Conservation (phyloP, 2,113 vertebrate genomes). For the Erpornis zantholeuca region DNA sequence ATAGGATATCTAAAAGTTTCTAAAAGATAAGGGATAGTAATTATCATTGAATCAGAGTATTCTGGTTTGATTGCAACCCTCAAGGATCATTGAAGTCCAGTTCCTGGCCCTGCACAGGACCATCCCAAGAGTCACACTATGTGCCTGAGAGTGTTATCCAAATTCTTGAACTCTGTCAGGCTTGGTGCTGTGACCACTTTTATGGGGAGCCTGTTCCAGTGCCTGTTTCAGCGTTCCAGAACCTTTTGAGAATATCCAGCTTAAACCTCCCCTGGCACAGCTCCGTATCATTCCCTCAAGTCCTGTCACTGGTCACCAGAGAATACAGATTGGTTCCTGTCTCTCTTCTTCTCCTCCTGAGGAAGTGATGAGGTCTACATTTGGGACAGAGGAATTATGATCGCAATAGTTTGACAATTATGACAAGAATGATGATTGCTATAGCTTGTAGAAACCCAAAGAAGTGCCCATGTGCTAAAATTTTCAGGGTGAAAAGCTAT, state of each 20-base stretch:
- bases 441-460: background rate
- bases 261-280: background rate
- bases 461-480: background rate
- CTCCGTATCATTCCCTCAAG: background rate
- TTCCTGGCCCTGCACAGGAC: background rate
- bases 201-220: background rate
- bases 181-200: background rate
- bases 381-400: background rate
- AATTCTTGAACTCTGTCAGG: background rate
- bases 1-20: background rate
- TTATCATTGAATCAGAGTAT: background rate
- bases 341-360: background rate
- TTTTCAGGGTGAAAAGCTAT: background rate
- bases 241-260: background rate
- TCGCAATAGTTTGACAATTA: background rate
- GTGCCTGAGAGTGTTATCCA: background rate
- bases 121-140: background rate
- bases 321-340: background rate
- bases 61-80: background rate
- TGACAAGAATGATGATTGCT: background rate
- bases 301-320: background rate
- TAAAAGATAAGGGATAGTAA: background rate
- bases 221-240: background rate
- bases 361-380: background rate
- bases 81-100: rapidly evolving